Percentiles rank a stretch among this genome's conserved stretches.
phyloP scores from a whole-genome alignment of 2,797 vertebrate genomes.

The Pagetopsis macropterus region DNA sequence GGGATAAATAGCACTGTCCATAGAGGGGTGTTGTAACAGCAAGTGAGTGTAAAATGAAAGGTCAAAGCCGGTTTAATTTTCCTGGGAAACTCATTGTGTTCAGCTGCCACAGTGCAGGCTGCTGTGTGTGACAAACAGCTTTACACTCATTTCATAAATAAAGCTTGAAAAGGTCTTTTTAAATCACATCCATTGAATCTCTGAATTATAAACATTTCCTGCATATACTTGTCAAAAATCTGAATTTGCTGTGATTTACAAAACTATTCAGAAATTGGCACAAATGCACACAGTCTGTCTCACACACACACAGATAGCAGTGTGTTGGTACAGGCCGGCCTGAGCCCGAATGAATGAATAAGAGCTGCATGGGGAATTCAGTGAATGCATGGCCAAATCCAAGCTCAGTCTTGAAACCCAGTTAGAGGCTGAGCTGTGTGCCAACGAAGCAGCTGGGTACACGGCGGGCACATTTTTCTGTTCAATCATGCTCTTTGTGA shows the following conservation, averaged over 20 bases:
- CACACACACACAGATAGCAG: conserved; percentile 33
- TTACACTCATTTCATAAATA: conserved; percentile 10
- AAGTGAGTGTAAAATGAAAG: conserved; percentile 39
- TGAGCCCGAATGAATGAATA: conserved; percentile 73
- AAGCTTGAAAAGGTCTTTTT: conserved; percentile 17
- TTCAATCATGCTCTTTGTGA: conserved; percentile 87
- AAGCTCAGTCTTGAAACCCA: conserved; percentile 71
- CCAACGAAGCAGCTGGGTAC: conserved; percentile 80
- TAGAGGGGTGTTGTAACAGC: conserved; percentile 52
- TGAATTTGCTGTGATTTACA: conserved; percentile 63
- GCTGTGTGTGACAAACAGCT: conserved; percentile 19
- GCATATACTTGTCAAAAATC: conserved; percentile 58
- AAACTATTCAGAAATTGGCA: conserved; percentile 53
- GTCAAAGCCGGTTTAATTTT: conserved; percentile 43
- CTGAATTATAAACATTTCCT: conserved; percentile 26
- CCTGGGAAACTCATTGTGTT: conserved; percentile 35
- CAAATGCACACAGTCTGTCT: conserved; percentile 30
- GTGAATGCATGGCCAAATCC: conserved; percentile 77
- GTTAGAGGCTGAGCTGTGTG: conserved; percentile 68
- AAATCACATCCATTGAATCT: conserved; percentile 13
- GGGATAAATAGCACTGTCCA: conserved; percentile 31
- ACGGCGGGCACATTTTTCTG: conserved; percentile 80
- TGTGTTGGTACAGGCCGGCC: conserved; percentile 68
- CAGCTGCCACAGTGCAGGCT: conserved; percentile 21
- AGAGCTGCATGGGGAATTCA: conserved; percentile 79